These are phyloP conservation scores for Ariolimax columbianus DNA, from an alignment of 2,888 invertebrate genomes.

Conservation along the genomic window DNA sequence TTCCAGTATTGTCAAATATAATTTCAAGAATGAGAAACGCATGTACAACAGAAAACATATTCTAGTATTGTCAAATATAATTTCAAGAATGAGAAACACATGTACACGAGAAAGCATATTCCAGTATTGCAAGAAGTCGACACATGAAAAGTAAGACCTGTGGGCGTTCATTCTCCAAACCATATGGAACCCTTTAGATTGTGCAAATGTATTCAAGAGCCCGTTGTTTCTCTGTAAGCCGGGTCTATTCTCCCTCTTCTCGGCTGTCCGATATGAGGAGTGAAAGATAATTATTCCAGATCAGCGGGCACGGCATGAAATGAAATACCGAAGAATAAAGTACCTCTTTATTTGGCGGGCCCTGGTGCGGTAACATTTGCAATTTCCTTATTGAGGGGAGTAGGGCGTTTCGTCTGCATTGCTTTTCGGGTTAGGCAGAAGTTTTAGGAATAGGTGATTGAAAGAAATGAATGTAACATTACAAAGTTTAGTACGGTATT, in stretches of 20 bases:
- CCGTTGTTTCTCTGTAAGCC: not conserved
- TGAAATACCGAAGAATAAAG: not conserved
- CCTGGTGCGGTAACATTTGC: conserved; percentile 28
- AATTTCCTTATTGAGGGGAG: not conserved
- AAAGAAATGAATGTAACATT: not conserved
- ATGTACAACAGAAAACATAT: no score
- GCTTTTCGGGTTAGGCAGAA: not conserved
- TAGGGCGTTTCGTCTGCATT: not conserved
- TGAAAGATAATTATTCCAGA: conserved; percentile 43
- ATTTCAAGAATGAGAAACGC: no score
- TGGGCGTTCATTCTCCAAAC: not conserved
- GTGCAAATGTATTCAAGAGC: not conserved
- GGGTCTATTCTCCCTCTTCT: not conserved
- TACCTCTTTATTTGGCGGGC: conserved; percentile 24
- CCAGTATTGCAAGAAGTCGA: not conserved
- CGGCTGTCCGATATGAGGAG: not conserved
- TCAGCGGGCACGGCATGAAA: conserved; percentile 27
- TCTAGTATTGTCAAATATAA: no score
- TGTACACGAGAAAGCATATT: not conserved
- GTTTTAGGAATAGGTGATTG: not conserved
- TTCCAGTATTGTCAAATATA: no score
- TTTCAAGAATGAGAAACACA: no score
- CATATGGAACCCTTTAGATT: conserved; percentile 2
- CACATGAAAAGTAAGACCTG: not conserved
- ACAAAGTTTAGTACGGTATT: not conserved